Conservation (phyloP, 2,888 invertebrate genomes). For the Eupithecia subumbrata region DNA sequence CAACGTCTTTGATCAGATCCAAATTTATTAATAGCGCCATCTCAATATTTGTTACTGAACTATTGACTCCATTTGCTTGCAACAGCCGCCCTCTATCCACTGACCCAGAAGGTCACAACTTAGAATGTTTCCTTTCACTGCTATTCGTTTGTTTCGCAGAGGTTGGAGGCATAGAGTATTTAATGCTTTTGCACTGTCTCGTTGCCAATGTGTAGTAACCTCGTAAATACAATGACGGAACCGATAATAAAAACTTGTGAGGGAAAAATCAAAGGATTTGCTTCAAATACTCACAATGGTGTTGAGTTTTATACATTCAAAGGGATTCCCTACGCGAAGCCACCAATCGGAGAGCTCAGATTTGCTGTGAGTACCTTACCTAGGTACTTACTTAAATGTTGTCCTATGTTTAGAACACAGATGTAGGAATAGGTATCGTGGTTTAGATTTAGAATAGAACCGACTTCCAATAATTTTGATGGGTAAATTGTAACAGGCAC, state of each 20-base stretch:
- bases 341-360: conserved; percentile 71
- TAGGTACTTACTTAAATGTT: background rate
- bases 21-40: conserved; percentile 37
- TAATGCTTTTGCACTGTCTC: conserved; percentile 6
- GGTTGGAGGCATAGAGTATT: background rate
- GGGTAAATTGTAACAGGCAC: no score
- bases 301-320: conserved; percentile 63
- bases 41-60: conserved; percentile 24
- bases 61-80: conserved; percentile 2
- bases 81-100: conserved; percentile 23
- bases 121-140: background rate
- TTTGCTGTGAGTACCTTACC: conserved; percentile 58
- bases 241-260: conserved; percentile 66
- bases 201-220: conserved; percentile 3
- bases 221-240: conserved; percentile 48
- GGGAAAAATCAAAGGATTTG: conserved; percentile 77
- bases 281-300: conserved; percentile 64
- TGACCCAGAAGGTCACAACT: background rate
- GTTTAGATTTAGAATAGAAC: no score
- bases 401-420: no score
- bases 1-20: background rate
- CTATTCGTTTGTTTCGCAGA: background rate
- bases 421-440: no score
- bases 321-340: conserved; percentile 81
- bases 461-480: no score